These are phyloP conservation scores for Heteronetta atricapilla DNA, from an alignment of 2,113 vertebrate genomes.

Conservation along the genomic window DNA sequence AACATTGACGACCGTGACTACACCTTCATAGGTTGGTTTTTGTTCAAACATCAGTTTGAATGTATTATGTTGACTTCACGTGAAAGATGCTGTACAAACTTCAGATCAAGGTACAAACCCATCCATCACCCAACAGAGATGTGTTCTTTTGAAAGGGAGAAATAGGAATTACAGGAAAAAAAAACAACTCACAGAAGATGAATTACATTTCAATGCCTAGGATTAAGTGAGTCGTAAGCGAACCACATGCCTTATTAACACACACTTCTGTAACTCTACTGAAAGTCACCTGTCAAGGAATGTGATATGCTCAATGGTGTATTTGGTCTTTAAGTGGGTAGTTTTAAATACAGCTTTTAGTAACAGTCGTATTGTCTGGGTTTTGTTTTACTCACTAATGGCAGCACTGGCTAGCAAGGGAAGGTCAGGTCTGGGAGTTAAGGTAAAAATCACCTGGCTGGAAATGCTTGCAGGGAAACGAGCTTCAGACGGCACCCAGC, in stretches of 20 bases:
- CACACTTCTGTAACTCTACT: neutral
- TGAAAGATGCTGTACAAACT: neutral
- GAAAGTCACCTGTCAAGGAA: neutral
- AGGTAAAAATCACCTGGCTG: accelerated
- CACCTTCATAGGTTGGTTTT: neutral
- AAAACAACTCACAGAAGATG: neutral
- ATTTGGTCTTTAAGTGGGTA: neutral
- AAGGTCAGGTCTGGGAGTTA: neutral
- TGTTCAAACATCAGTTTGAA: neutral
- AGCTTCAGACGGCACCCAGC: neutral
- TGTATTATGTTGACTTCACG: neutral
- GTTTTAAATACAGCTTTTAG: neutral
- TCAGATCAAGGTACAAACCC: neutral
- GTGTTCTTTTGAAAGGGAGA: neutral
- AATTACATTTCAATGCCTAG: neutral
- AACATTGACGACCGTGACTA: neutral
- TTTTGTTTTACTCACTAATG: neutral
- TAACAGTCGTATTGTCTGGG: neutral
- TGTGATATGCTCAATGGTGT: neutral
- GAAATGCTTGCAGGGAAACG: neutral
- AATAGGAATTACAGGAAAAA: neutral
- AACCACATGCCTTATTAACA: neutral
- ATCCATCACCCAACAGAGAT: neutral
- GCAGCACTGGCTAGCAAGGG: neutral
- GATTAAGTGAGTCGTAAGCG: neutral